phyloP scores from a whole-genome alignment of 2,888 invertebrate species.

The Chironomus riparius region DNA sequence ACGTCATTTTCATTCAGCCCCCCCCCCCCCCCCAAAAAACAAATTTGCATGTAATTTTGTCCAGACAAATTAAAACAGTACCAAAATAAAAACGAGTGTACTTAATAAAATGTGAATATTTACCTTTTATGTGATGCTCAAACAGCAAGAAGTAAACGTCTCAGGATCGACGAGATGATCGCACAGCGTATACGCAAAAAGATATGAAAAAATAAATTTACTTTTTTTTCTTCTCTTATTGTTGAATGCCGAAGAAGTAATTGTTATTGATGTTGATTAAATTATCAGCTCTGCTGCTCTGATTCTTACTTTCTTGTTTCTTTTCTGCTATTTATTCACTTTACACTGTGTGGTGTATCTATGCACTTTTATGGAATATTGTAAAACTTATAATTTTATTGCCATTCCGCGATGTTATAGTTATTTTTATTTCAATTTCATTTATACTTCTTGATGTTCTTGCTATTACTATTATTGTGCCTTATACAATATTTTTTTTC shows the following conservation, averaged over 20 bases:
- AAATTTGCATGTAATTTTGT: no score
- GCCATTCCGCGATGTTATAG: background rate
- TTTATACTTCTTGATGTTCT: background rate
- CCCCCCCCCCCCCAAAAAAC: no score
- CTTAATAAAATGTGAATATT: background rate
- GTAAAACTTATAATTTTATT: background rate
- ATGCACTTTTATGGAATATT: conserved; percentile 4
- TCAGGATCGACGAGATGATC: background rate
- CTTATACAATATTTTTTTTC: no score
- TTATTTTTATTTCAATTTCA: background rate
- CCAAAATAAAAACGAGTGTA: background rate
- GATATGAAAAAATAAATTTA: background rate
- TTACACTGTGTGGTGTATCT: background rate
- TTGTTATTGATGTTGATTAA: conserved; percentile 28
- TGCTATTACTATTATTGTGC: no score
- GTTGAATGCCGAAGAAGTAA: conserved; percentile 26
- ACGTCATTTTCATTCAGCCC: no score
- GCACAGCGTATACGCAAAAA: background rate
- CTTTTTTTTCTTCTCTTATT: background rate
- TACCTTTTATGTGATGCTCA: background rate
- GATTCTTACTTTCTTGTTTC: background rate
- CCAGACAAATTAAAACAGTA: background rate
- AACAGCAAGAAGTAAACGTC: background rate
- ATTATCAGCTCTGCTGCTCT: conserved; percentile 26
- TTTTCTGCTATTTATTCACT: background rate